phyloP scores from a whole-genome alignment of 2,888 invertebrate species.

The Ophioninae sp. region DNA sequence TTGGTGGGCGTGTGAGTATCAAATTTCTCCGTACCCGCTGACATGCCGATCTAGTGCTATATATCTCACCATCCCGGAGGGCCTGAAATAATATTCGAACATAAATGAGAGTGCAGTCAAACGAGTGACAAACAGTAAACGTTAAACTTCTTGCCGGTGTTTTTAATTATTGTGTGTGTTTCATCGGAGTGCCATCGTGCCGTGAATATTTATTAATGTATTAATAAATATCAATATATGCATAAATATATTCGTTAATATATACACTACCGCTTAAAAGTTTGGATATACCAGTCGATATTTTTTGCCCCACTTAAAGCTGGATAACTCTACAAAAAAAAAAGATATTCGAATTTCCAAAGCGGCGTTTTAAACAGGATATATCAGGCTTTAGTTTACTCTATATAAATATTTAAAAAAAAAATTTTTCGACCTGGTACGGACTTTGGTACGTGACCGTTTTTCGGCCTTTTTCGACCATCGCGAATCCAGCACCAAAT shows the following conservation, averaged over 20 bases:
- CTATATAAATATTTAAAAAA: no score
- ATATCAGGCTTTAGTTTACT: no score
- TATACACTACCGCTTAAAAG: no score
- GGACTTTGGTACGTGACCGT: no score
- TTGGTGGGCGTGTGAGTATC: slow-evolving; percentile 65
- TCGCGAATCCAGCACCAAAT: no score
- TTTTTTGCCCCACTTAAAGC: no score
- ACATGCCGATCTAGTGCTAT: slow-evolving; percentile 21
- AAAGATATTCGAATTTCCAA: no score
- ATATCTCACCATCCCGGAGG: slow-evolving; percentile 14
- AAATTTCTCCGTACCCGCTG: slow-evolving; percentile 47
- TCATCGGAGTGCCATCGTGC: background rate
- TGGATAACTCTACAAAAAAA: no score
- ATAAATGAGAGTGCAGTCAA: slow-evolving; percentile 33
- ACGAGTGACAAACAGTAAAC: slow-evolving; percentile 53
- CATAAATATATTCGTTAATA: background rate
- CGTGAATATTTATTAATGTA: background rate
- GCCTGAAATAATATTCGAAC: slow-evolving; percentile 24
- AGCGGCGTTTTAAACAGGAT: no score
- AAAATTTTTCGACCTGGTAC: no score
- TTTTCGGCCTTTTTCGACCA: no score
- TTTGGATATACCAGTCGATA: no score
- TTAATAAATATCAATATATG: background rate
- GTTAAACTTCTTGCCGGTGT: slow-evolving; percentile 54
- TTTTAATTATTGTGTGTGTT: slow-evolving; percentile 27